A percentile compares a stretch with the other conserved stretches of the same genome.
Conservation (phyloP, 2,888 invertebrate genomes). For the Deilephila elpenor region DNA sequence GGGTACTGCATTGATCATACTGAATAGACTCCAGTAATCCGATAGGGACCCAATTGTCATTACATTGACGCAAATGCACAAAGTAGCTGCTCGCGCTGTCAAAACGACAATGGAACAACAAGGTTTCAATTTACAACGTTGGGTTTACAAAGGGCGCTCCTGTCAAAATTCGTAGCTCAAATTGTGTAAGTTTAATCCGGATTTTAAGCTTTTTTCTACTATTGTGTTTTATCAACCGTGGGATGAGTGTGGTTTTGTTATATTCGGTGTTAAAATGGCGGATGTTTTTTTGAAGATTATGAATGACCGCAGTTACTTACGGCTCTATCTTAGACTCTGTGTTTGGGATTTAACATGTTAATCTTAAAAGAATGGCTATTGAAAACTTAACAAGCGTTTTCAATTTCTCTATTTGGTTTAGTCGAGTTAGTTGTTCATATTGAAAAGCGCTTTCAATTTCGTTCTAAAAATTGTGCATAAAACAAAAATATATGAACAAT, state of each 20-base stretch:
- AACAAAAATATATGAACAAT: too few species aligned
- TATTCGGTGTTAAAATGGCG: constrained; percentile 21
- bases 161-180: constrained; percentile 15
- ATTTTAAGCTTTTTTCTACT: neutral
- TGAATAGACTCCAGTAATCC: constrained; percentile 17
- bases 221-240: constrained; percentile 19
- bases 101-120: constrained; percentile 34
- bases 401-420: too few species aligned
- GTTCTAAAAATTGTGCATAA: too few species aligned
- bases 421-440: too few species aligned
- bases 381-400: too few species aligned
- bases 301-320: too few species aligned
- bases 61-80: constrained; percentile 18
- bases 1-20: neutral
- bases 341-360: too few species aligned
- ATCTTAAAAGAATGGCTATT: too few species aligned
- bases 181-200: constrained; percentile 10
- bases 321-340: too few species aligned
- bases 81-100: constrained; percentile 22
- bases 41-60: neutral
- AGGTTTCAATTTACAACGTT: constrained; percentile 32
- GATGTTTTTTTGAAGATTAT: neutral
- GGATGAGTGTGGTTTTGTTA: constrained; percentile 22
- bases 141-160: constrained; percentile 9
- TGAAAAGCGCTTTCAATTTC: too few species aligned